Evolutionary conservation across 2,113 vertebrate species (phyloP), one percentile per base, ranked within the genome.

Genomic region (Odobenus rosmarus): DNA sequence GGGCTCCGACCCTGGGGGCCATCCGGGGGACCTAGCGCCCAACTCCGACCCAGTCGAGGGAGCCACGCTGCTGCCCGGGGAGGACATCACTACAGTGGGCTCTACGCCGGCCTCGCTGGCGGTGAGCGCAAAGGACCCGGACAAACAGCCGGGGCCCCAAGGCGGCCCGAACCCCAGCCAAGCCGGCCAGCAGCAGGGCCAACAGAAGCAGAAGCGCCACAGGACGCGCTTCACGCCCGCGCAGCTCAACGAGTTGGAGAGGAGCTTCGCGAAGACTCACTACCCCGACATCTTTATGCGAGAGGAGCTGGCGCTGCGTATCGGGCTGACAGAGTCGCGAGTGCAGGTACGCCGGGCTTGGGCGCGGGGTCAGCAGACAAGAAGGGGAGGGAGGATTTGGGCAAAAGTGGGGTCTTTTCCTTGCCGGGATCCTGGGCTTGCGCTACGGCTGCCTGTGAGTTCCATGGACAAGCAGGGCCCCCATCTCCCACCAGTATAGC

Each of bases 211-310:
- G 98, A 99, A 99, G 98, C 99, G 99, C 91, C 99, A 99, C 98
- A 99, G 99, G 97, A 99, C 99, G 95, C 99, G 99, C 97, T 99
- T 99, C 99, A 99, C 99, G 0, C 99, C 99, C 10, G 99, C 99
- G 13, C 99, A 99, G 98, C 99, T 99, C 96, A 99, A 99, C 98
- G 99, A 99, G 98, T 98, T 99, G 98, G 99, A 99, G 99, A 98
- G 99, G 93, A 99, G 99, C 99, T 99, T 99, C 99, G 99, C 99
- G 97, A 99, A 99, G 97, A 99, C 99, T 46, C 99, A 99, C 98
- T 99, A 99, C 97, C 99, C 99, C 0, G 99, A 99, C 95, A 99
- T 99, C 99, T 99, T 99, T 98, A 99, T 99, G 99, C 98, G 99
- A 1, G 99, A 99, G 98, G 99, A 99, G 98, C 99, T 99, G 98